Base-by-base conservation (phyloP, 1,140 invertebrate species). In the Eueides isabella region DNA sequence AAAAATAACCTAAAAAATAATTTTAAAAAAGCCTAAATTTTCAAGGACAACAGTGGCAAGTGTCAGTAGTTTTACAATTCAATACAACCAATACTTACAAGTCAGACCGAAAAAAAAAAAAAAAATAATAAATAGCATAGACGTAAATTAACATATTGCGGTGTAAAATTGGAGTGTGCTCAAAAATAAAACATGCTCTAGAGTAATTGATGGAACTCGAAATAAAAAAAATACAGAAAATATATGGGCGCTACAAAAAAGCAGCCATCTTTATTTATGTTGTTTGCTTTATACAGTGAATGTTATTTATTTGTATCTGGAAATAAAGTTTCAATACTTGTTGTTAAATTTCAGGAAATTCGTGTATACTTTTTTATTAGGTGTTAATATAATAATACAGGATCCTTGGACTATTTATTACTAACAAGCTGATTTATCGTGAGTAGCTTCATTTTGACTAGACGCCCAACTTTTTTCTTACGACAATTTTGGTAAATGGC, bases 221-320 rank as follows among this genome's bases (percentile, higher is more conserved):
- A 65, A 33, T 33, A 63, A 48, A 48, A 23, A 48, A 55, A 35
- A 35, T 14, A 16, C 19, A 9, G 7, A 3, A 38, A 66, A 66
- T 66, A 66, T 66, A 66, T 38, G 33, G 64, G 26, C 33, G 64
- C 64, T 66, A 28, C 35, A 23, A 38, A 41, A 66, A 66, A 26
- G 14, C 64, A 66, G 33, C 19, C 14, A 38, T 66, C 35, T 66
- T 66, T 66, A 66, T 66, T 66, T 66, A 66, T 66, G 19, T 26
- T 66, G 19, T 66, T 66, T 16, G 23, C 26, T 38, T 55, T 55
- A 55, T 55, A 55, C 12, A 55, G 19, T 23, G 11, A 14, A 26
- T 3, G 9, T 55, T 9, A 19, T 55, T 55, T 55, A 55, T 26
- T 3, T 55, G 48, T 4, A 55, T 55, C 23, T 55, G 19, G 19